Base-by-base conservation (phyloP, 2,113 vertebrate genomes). In the Chaetodon auriga region DNA sequence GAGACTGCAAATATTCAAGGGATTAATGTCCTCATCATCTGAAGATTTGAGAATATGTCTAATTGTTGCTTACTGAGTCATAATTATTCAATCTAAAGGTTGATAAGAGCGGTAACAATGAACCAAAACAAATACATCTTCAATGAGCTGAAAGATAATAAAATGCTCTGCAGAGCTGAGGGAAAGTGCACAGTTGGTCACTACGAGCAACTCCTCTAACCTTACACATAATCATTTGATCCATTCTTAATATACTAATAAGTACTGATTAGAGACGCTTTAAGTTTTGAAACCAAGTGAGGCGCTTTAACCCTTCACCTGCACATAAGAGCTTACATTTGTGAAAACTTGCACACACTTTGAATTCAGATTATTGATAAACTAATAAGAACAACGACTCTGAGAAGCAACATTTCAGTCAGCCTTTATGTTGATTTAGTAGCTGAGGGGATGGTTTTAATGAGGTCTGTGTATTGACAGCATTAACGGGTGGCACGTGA, bases 401-500 rank as follows among this genome's bases (percentile, higher is more conserved):
- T 13, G 45, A 48, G 16, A 48, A 16, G 46, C 1, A 48, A 45
- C 9, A 45, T 45, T 45, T 45, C 0, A 49, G 5, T 4, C 25
- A 66, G 11, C 15, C 7, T n/a, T 14, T 15, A 41, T 23, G 21
- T 64, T 16, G 15, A 16, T 60, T 45, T 19, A 45, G 18, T 48
- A 23, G 25, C 2, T 60, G 3, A 13, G 2, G 30, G 2, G 4
- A 6, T n/a, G 5, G 4, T 58, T 58, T 46, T 16, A 45, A 19
- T 15, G 2, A 13, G 2, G 73, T 5, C 19, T 49, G 54, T 30
- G 35, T 65, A 78, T 65, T 75, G 77, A 75, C 81, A 75, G 60
- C 13, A 54, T 41, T 60, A 83, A 65, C 58, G 61, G 64, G 16
- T 38, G 46, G 9, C 78, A 60, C 21, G 6, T 78, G 74, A 77